Percentiles rank a stretch among this genome's conserved stretches.
Evolutionary conservation across 2,888 invertebrate genomes (phyloP).

Genomic region (Eutolmus rufibarbis): DNA sequence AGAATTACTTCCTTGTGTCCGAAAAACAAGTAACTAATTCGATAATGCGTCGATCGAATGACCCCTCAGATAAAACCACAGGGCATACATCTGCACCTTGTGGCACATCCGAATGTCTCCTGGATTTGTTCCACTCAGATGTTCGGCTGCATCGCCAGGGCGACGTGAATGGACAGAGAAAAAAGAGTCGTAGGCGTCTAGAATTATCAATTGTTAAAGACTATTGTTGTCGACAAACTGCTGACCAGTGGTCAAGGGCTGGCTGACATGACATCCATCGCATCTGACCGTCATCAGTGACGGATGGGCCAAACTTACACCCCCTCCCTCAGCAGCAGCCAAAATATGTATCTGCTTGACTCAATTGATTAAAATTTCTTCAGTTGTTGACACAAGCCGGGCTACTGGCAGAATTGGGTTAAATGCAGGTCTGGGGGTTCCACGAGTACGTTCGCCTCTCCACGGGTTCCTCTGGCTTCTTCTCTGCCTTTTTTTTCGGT

Average conservation of each 20-base stretch:
- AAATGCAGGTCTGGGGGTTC: slow-evolving; percentile 19
- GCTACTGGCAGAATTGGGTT: slow-evolving; percentile 28
- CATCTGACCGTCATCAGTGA: slow-evolving; percentile 20
- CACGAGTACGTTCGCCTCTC: neutral
- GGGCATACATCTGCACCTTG: neutral
- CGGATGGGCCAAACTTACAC: neutral
- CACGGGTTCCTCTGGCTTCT: neutral
- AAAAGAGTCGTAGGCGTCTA: neutral
- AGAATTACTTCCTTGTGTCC: neutral
- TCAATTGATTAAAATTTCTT: slow-evolving; percentile 35
- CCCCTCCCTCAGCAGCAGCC: neutral
- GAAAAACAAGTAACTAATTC: neutral
- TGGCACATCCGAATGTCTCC: neutral
- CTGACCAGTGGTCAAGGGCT: slow-evolving; percentile 23
- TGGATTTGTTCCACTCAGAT: neutral
- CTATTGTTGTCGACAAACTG: slow-evolving; percentile 18
- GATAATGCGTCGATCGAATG: neutral
- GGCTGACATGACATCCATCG: neutral
- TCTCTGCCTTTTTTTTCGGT: neutral
- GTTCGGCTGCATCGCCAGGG: neutral
- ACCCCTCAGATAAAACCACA: neutral
- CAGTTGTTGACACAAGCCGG: slow-evolving; percentile 12
- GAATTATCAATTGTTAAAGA: slow-evolving; percentile 18
- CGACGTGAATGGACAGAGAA: neutral
- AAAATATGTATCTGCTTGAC: neutral